phyloP scores from a whole-genome alignment of 2,888 invertebrate species.

The Reticulitermes lucifugus region DNA sequence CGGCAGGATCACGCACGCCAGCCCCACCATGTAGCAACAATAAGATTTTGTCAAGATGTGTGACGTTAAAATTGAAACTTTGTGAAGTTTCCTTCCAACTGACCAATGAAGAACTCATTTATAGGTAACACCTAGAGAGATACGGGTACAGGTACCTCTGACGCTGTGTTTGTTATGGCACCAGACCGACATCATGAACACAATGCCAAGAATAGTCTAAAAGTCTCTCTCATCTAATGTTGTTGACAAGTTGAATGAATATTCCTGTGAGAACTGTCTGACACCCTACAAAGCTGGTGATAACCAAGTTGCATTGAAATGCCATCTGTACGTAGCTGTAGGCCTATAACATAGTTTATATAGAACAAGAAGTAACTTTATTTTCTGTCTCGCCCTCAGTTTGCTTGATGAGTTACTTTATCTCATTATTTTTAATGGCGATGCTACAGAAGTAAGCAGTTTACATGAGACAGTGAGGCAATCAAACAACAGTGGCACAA shows the following conservation, averaged over 20 bases:
- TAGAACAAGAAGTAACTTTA: not conserved
- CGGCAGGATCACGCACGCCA: no score
- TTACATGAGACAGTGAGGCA: not conserved
- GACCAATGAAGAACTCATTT: no score
- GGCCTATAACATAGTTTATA: no score
- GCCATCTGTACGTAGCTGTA: not conserved
- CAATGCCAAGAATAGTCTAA: no score
- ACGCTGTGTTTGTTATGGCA: no score
- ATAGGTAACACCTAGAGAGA: no score
- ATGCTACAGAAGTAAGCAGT: not conserved
- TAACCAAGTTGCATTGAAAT: constrained; percentile 3
- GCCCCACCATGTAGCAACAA: no score
- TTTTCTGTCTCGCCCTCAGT: not conserved
- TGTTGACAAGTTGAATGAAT: not conserved
- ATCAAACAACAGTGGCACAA: not conserved
- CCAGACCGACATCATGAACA: no score
- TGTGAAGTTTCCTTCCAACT: no score
- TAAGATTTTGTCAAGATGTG: no score
- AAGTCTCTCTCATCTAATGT: not conserved
- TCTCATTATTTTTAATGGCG: not conserved
- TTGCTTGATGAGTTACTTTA: constrained; percentile 10
- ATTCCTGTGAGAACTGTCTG: not conserved
- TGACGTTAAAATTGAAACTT: no score
- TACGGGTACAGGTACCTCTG: no score
- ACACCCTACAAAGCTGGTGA: constrained; percentile 9